Base-by-base conservation (phyloP, 2,888 invertebrate species). In the Criorhina ranunculi region DNA sequence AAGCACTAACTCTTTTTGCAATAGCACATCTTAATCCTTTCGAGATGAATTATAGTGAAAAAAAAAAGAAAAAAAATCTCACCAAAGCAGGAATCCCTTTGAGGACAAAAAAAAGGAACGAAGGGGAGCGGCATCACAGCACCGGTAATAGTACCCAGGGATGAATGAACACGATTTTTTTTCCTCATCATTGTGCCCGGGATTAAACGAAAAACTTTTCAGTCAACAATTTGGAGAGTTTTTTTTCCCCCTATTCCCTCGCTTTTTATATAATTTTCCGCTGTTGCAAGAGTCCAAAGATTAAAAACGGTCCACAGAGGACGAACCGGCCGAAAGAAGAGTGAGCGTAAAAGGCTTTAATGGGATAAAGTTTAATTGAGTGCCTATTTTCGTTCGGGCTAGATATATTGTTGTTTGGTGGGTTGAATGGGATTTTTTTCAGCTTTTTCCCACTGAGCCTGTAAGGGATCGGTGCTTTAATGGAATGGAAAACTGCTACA, bases 291-390 rank as follows among this genome's bases (percentile, higher is more conserved):
- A 40, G 51, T 60, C 33, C 17, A 51, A 59, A 42, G 40, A 62
- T 46, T 53, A 67, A 67, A 75, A 64, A 35, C 19, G 44, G 51
- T 33, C 60, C 46, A 49, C 35, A 37, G 12, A 55, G 57, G 40
- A 19, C 7, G 57, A 46, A 44, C 11, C 24, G 53, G 19, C 44
- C 8, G 46, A 72, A 60, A 9, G 62, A 55, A 49, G 19, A 29
- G 51, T 42, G 12, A 17, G 24, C 33, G 51, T 72, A 46, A 72
- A 77, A 53, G 72, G 66, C 82, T 82, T 82, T 82, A 77, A 82
- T 72, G 35, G 60, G 53, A 82, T 82, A 72, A 77, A 82, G 70
- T 77, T 69, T 77, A 77, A 82, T 78, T 82, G 72, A 82, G 77
- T 82, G 72, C 64, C 77, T 72, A 60, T 78, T 72, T 82, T 66